Conservation (phyloP, 2,113 vertebrate genomes). For the Myrmecophaga tridactyla region DNA sequence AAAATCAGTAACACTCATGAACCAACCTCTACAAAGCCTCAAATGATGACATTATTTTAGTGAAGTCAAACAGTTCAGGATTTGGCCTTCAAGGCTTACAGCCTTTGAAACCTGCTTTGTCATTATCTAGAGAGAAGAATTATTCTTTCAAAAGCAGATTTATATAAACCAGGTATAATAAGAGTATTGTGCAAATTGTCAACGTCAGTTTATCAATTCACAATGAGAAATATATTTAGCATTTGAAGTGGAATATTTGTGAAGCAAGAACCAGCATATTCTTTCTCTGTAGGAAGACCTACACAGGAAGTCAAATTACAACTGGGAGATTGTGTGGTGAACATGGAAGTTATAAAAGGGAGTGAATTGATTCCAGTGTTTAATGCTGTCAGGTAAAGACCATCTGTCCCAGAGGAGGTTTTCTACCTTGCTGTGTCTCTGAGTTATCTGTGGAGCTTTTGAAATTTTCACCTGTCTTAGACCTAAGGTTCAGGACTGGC, state of each 20-base stretch:
- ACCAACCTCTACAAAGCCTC: not conserved
- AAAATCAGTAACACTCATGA: not conserved
- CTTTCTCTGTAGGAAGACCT: not conserved
- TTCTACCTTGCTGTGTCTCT: not conserved
- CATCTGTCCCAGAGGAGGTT: not conserved
- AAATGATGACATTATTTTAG: not conserved
- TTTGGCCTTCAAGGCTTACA: not conserved
- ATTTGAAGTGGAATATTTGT: not conserved
- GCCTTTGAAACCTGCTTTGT: not conserved
- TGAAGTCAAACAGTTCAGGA: not conserved
- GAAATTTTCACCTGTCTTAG: constrained; percentile 1
- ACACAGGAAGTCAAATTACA: not conserved
- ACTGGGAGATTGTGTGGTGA: not conserved
- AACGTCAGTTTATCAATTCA: not conserved
- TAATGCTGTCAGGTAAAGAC: not conserved
- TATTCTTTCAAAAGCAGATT: not conserved
- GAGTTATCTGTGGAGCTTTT: not conserved
- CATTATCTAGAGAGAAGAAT: not conserved
- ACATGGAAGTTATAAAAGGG: not conserved
- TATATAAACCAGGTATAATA: not conserved
- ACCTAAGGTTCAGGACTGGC: not conserved
- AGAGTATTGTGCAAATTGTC: not conserved
- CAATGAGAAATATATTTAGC: not conserved
- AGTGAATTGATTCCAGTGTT: not conserved
- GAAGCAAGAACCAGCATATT: not conserved